Conservation (phyloP, 2,797 vertebrate species). For the Hybognathus amarus region DNA sequence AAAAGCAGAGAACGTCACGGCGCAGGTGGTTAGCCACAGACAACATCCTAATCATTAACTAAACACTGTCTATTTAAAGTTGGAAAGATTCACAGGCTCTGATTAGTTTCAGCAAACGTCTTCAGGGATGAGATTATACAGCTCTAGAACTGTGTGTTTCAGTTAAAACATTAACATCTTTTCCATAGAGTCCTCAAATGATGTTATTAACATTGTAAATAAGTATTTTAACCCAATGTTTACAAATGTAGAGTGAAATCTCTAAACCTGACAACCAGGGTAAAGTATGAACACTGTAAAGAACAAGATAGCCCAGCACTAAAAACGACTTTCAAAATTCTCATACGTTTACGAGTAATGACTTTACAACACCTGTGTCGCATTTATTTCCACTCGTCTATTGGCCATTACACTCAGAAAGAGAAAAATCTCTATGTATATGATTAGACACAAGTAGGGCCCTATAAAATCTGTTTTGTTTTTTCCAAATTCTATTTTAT, state of each 20-base stretch:
- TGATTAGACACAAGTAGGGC: no score
- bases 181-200: no score
- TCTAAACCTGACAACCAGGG: not conserved
- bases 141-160: not conserved
- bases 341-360: not conserved
- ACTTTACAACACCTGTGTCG: not conserved
- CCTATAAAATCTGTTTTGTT: no score
- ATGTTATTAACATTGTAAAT: not conserved
- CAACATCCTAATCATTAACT: not conserved
- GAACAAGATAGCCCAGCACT: conserved; percentile 9
- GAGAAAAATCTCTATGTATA: no score
- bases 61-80: not conserved
- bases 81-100: not conserved
- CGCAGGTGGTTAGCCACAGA: not conserved
- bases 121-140: not conserved
- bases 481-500: no score
- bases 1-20: not conserved
- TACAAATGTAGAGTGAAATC: not conserved
- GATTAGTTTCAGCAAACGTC: not conserved
- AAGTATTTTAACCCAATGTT: not conserved
- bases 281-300: not conserved
- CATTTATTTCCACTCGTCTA: not conserved
- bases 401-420: no score
- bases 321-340: not conserved
- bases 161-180: no score